phyloP scores from a whole-genome alignment of 1,140 invertebrate species.

The Drosophila setifemur region DNA sequence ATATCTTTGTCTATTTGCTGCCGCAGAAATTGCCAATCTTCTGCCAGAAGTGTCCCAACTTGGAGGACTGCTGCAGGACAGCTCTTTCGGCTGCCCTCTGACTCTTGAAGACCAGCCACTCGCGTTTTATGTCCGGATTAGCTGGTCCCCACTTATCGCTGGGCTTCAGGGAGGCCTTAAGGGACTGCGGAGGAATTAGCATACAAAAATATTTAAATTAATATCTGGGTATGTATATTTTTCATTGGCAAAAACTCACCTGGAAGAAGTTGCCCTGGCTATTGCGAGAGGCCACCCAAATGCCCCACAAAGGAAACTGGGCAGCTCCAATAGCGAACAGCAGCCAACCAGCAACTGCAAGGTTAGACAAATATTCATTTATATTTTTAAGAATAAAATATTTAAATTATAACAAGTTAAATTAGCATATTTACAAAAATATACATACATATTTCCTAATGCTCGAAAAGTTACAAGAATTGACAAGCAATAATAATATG shows the following conservation, averaged over 20 bases:
- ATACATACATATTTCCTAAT: too few species aligned
- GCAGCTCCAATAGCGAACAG: constrained; percentile 83
- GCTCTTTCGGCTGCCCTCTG: constrained; percentile 60
- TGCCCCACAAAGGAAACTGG: constrained; percentile 83
- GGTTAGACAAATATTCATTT: background rate
- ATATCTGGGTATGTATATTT: constrained; percentile 2
- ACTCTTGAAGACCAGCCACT: constrained; percentile 85
- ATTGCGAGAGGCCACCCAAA: constrained; percentile 60
- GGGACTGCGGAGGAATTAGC: constrained; percentile 80
- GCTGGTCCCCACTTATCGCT: constrained; percentile 86
- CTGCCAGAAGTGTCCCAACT: constrained; percentile 65
- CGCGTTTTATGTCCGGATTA: constrained; percentile 81
- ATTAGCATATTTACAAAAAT: background rate
- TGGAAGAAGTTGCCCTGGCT: constrained; percentile 64
- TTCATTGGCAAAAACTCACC: constrained; percentile 27
- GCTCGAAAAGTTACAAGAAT: too few species aligned
- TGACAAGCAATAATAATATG: too few species aligned
- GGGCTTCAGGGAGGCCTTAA: constrained; percentile 83
- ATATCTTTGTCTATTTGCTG: constrained; percentile 12
- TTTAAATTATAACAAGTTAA: too few species aligned
- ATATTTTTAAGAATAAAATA: too few species aligned
- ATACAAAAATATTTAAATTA: constrained; percentile 10
- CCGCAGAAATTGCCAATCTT: constrained; percentile 64
- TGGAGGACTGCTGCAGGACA: constrained; percentile 29
- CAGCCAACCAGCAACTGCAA: constrained; percentile 82